phyloP scores from a whole-genome alignment of 2,797 vertebrate species.

The Steatocranus sp. region DNA sequence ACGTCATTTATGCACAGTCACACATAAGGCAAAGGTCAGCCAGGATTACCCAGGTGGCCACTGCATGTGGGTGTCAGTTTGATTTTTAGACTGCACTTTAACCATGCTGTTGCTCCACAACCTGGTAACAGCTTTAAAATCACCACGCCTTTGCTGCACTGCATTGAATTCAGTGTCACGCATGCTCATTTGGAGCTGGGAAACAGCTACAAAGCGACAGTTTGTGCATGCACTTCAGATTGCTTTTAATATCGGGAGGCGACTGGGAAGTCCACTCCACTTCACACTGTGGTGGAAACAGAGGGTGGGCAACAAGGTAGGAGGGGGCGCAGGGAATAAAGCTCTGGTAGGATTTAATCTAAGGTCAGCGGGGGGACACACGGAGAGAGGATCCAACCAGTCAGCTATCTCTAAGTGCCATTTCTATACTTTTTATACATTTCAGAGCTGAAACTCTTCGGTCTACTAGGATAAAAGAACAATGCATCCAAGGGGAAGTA shows the following conservation, averaged over 20 bases:
- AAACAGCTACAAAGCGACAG: background rate
- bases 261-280: slow-evolving; percentile 26
- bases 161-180: slow-evolving; percentile 6
- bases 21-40: slow-evolving; percentile 64
- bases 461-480: background rate
- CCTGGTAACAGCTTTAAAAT: slow-evolving; percentile 26
- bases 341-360: slow-evolving; percentile 24
- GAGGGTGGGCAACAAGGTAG: background rate
- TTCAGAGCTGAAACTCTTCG: background rate
- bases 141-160: slow-evolving; percentile 5
- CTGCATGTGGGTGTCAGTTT: slow-evolving; percentile 60
- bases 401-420: background rate
- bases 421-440: slow-evolving; percentile 21
- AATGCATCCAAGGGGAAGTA: background rate
- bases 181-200: background rate
- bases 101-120: slow-evolving; percentile 21
- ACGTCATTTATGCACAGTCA: slow-evolving; percentile 70
- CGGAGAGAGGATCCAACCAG: slow-evolving; percentile 18
- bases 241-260: slow-evolving; percentile 13
- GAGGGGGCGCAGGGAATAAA: slow-evolving; percentile 15
- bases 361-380: slow-evolving; percentile 24
- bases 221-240: background rate
- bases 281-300: slow-evolving; percentile 31
- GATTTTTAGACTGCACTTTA: slow-evolving; percentile 55
- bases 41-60: slow-evolving; percentile 69